Conservation (phyloP, 2,888 invertebrate genomes). For the Lasiommata megera region DNA sequence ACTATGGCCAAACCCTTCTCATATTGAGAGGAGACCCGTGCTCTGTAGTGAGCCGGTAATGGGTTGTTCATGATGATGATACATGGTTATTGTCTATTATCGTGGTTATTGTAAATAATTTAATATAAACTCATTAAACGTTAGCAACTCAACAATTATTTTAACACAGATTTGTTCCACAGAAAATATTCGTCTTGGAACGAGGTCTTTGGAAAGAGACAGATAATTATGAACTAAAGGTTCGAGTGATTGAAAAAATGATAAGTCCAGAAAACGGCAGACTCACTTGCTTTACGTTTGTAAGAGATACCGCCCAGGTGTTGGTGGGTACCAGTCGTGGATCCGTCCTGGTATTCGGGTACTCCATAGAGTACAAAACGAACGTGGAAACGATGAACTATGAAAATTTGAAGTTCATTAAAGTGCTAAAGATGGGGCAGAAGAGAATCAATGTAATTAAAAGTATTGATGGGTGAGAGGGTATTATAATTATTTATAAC, state of each 20-base stretch:
- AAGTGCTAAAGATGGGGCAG: conserved; percentile 68
- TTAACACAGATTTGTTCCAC: no score
- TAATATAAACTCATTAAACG: no score
- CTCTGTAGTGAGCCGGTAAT: no score
- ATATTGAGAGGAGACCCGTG: no score
- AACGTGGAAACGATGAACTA: conserved; percentile 46
- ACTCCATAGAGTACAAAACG: conserved; percentile 62
- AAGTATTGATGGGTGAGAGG: conserved; percentile 73
- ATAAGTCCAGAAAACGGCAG: conserved; percentile 56
- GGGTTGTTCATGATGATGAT: no score
- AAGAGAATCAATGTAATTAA: conserved; percentile 69
- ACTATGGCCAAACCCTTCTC: no score
- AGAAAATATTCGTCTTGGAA: conserved; percentile 63
- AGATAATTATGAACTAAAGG: conserved; percentile 54
- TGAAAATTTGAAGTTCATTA: conserved; percentile 67
- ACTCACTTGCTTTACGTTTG: conserved; percentile 76
- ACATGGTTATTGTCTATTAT: no score
- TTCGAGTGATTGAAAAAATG: conserved; percentile 46
- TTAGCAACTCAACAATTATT: no score
- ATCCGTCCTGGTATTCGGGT: conserved; percentile 73
- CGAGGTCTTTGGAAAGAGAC: conserved; percentile 58
- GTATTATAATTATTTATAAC: background rate
- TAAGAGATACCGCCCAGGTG: conserved; percentile 68
- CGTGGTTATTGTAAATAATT: no score
- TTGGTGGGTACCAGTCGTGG: conserved; percentile 76